phyloP scores from a whole-genome alignment of 1,140 invertebrate species.

The Brachionus rubens region DNA sequence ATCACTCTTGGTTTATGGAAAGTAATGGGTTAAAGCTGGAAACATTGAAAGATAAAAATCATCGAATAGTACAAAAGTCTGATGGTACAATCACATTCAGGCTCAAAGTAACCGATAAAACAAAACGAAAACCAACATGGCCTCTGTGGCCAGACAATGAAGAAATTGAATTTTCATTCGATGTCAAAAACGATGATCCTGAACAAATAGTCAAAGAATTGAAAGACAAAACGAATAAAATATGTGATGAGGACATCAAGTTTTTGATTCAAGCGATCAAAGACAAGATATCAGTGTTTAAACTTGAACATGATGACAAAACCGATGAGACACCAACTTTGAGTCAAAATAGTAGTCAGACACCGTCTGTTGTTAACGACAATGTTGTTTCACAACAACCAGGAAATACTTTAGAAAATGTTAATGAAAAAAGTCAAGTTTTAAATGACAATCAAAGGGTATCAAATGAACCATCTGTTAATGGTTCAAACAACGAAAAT shows the following conservation, averaged over 20 bases:
- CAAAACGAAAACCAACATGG: constrained; percentile 72
- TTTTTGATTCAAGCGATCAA: constrained; percentile 35
- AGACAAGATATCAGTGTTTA: constrained; percentile 3
- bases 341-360: background rate
- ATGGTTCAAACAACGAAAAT: background rate
- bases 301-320: constrained; percentile 23
- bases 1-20: constrained; percentile 95
- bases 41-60: constrained; percentile 71
- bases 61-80: constrained; percentile 55
- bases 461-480: background rate
- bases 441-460: constrained; percentile 12
- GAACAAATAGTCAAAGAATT: constrained; percentile 93
- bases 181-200: constrained; percentile 83
- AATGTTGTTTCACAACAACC: background rate
- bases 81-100: constrained; percentile 70
- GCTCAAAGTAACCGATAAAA: constrained; percentile 89
- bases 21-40: constrained; percentile 90
- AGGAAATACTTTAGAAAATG: background rate
- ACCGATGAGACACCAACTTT: background rate
- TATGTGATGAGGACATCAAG: constrained; percentile 70
- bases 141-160: constrained; percentile 91
- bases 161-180: constrained; percentile 97
- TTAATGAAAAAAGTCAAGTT: background rate
- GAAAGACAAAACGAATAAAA: constrained; percentile 76
- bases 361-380: background rate